Evolutionary conservation across 1,140 invertebrate genomes (phyloP).

Genomic region (Drosophila nebulosa): DNA sequence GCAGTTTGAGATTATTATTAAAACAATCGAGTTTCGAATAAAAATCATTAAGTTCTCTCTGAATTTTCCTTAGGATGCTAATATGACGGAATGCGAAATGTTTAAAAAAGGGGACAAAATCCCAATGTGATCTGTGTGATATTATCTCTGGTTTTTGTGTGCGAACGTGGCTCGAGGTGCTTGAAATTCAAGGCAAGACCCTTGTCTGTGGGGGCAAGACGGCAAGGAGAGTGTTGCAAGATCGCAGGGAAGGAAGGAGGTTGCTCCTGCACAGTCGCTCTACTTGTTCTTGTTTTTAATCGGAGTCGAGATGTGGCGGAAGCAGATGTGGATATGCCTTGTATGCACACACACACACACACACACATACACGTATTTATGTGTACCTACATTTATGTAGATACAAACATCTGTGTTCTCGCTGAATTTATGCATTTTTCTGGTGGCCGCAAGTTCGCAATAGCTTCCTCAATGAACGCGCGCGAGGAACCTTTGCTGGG

Average conservation of each 20-base stretch:
- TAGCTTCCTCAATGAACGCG: slow-evolving; percentile 7
- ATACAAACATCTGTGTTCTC: neutral
- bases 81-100: neutral
- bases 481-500: slow-evolving; percentile 10
- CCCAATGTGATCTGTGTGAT: neutral
- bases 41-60: too few relatives aligned
- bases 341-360: neutral
- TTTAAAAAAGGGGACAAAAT: neutral
- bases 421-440: slow-evolving; percentile 29
- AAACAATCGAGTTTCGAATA: too few relatives aligned
- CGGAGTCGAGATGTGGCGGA: neutral
- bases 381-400: neutral
- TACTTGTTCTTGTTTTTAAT: neutral
- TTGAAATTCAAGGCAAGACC: neutral
- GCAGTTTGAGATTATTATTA: too few relatives aligned
- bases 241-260: neutral
- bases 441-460: slow-evolving; percentile 1
- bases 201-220: neutral
- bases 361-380: neutral
- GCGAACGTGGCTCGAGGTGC: neutral
- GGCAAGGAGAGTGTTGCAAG: neutral
- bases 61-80: neutral
- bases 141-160: neutral
- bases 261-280: neutral
- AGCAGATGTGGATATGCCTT: slow-evolving; percentile 24